Evolutionary conservation across 2,888 invertebrate species (phyloP).

Genomic region (Balanococcus diminutus): DNA sequence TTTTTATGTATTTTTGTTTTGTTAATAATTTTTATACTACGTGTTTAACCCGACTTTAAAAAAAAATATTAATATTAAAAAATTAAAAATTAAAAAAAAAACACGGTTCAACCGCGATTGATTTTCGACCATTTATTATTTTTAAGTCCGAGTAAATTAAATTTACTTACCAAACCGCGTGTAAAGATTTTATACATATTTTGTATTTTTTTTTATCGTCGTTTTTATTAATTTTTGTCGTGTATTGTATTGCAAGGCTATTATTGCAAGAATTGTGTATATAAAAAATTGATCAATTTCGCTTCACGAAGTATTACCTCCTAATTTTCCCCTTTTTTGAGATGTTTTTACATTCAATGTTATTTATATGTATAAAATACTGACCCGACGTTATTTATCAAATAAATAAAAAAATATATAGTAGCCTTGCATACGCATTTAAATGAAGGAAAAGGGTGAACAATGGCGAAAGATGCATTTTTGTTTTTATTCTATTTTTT

Average conservation of each 20-base stretch:
- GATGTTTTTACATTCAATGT: background rate
- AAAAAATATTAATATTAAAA: no score
- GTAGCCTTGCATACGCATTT: constrained; percentile 12
- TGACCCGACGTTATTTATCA: background rate
- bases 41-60: background rate
- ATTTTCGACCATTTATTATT: constrained; percentile 5
- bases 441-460: no score
- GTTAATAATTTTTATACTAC: constrained; percentile 6
- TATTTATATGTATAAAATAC: background rate
- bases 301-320: background rate
- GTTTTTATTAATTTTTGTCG: background rate
- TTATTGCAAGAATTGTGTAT: background rate
- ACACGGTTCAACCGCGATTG: background rate
- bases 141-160: constrained; percentile 26
- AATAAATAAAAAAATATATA: background rate
- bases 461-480: constrained; percentile 6
- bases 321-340: background rate
- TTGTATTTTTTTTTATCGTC: background rate
- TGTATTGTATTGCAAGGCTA: background rate
- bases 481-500: background rate
- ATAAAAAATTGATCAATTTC: background rate
- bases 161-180: background rate
- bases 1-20: background rate
- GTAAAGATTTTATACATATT: background rate
- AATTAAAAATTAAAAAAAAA: background rate